Conservation (phyloP, 2,888 invertebrate genomes). For the Plagodis dolabraria region DNA sequence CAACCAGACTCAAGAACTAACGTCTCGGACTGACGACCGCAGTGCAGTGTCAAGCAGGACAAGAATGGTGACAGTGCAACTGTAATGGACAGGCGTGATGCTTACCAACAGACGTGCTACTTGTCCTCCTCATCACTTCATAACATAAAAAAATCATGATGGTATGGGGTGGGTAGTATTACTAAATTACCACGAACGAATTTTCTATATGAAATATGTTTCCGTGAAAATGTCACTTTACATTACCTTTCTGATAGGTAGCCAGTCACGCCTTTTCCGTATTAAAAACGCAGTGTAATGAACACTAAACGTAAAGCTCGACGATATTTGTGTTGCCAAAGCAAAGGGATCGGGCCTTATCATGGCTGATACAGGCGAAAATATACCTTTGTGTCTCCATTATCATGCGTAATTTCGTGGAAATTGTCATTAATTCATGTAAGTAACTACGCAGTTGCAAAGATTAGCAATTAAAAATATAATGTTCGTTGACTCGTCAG, state of each 20-base stretch:
- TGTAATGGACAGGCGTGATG: too few relatives aligned
- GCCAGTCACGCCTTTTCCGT: not conserved
- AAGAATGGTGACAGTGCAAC: too few relatives aligned
- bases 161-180: too few relatives aligned
- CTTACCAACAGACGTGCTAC: too few relatives aligned
- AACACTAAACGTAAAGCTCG: not conserved
- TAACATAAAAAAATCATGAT: too few relatives aligned
- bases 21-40: too few relatives aligned
- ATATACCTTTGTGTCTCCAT: conserved; percentile 36
- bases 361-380: conserved; percentile 12
- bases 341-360: conserved; percentile 1
- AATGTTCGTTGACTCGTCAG: not conserved
- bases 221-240: not conserved
- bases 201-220: too few relatives aligned
- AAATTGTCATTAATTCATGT: conserved; percentile 15
- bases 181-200: too few relatives aligned
- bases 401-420: conserved; percentile 35
- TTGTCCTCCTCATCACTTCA: too few relatives aligned
- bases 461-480: conserved; percentile 9
- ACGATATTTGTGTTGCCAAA: conserved; percentile 8
- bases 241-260: not conserved
- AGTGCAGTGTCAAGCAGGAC: too few relatives aligned
- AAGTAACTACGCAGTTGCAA: not conserved
- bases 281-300: conserved; percentile 1
- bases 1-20: too few relatives aligned